Conservation (phyloP, 1,140 invertebrate genomes). For the Aphis craccivora region DNA sequence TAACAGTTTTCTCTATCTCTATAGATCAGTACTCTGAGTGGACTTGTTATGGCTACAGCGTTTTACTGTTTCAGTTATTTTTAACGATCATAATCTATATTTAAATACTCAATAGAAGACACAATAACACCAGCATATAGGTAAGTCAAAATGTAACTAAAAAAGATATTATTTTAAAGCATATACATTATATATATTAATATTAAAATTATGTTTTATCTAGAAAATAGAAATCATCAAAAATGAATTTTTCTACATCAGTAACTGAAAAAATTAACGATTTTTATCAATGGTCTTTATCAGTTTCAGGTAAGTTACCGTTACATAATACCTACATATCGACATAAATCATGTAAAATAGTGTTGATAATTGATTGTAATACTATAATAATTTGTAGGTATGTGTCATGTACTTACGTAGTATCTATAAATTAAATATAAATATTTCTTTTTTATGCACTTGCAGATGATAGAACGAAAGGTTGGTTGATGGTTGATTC, state of each 20-base stretch:
- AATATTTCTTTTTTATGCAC: background rate
- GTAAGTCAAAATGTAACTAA: background rate
- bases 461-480: conserved; percentile 79
- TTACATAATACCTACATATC: background rate
- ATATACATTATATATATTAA: background rate
- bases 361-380: background rate
- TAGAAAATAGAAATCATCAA: background rate
- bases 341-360: no score
- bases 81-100: background rate
- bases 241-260: conserved; percentile 1
- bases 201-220: background rate
- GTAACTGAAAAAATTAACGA: background rate
- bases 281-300: conserved; percentile 40
- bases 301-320: conserved; percentile 27
- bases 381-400: background rate
- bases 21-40: background rate
- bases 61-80: background rate
- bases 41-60: background rate
- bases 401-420: background rate
- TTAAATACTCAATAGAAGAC: background rate
- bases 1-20: background rate
- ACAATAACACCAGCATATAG: background rate
- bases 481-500: conserved; percentile 88
- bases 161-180: no score
- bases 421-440: background rate